phyloP scores from a whole-genome alignment of 2,113 vertebrate genomes.

The Rallus limicola region DNA sequence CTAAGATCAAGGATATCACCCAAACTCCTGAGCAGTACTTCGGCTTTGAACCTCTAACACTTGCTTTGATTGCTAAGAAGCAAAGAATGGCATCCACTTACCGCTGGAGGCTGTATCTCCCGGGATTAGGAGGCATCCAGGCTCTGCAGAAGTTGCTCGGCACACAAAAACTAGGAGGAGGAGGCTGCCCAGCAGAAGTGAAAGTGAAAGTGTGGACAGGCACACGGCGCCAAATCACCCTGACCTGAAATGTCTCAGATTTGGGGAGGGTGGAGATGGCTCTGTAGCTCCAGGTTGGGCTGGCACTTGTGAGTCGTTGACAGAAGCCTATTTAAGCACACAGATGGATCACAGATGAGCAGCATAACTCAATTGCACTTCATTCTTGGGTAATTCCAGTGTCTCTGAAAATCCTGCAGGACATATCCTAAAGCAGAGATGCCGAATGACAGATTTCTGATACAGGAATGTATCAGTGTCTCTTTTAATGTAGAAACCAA shows the following conservation, averaged over 20 bases:
- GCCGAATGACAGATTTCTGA: background rate
- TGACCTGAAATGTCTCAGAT: fast-evolving
- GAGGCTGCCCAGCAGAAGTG: fast-evolving
- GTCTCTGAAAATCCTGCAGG: background rate
- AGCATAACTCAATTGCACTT: background rate
- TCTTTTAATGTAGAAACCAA: background rate
- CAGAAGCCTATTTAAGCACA: fast-evolving
- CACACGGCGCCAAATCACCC: fast-evolving
- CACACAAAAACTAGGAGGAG: fast-evolving
- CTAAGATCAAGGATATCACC: background rate
- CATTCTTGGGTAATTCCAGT: background rate
- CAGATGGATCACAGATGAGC: background rate
- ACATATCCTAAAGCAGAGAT: background rate
- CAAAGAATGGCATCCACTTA: background rate
- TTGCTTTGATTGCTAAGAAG: background rate
- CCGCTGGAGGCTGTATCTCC: background rate
- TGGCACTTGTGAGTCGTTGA: background rate
- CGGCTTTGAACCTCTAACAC: background rate
- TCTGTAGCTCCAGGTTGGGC: fast-evolving
- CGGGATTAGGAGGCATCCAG: background rate
- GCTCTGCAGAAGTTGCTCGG: fast-evolving
- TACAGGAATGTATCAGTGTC: too few relatives aligned
- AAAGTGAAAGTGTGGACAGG: background rate
- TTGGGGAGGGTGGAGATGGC: fast-evolving
- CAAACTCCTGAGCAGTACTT: background rate